Percentiles rank a stretch among this genome's conserved stretches.
Evolutionary conservation across 2,113 vertebrate species (phyloP).

Genomic region (Tupaia tana): DNA sequence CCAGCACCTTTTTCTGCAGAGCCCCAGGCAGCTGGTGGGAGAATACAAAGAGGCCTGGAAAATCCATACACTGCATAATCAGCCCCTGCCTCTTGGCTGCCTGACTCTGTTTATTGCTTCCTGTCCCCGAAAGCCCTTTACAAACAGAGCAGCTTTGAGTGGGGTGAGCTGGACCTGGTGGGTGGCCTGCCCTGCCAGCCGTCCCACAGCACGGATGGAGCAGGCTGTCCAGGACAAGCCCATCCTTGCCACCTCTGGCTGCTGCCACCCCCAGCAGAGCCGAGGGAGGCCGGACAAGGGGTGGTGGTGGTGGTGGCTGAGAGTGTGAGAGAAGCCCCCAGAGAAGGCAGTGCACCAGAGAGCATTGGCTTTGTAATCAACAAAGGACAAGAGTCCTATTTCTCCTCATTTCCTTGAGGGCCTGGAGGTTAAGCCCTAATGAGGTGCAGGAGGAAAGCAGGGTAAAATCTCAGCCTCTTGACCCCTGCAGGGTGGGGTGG

Average conservation of each 20-base stretch:
- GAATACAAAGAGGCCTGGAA: slow-evolving; percentile 74
- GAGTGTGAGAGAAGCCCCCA: not conserved
- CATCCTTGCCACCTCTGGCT: not conserved
- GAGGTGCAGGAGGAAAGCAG: not conserved
- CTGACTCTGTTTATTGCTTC: slow-evolving; percentile 81
- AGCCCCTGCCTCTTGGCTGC: slow-evolving; percentile 71
- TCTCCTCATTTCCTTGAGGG: slow-evolving; percentile 39
- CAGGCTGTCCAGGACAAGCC: not conserved
- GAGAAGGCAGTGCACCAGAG: not conserved
- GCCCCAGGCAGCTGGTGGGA: slow-evolving; percentile 67
- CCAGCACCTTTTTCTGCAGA: slow-evolving; percentile 61
- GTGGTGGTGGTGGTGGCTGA: not conserved
- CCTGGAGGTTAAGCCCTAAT: not conserved
- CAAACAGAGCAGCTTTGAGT: slow-evolving; percentile 63
- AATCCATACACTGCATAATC: slow-evolving; percentile 74
- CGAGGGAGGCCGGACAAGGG: not conserved
- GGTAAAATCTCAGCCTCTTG: not conserved
- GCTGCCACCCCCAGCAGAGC: not conserved
- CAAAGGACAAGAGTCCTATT: slow-evolving; percentile 34
- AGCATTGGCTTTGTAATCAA: slow-evolving; percentile 12
- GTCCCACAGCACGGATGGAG: not conserved
- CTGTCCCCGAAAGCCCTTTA: slow-evolving; percentile 78
- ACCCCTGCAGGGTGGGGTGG: not conserved
- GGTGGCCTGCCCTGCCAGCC: slow-evolving; percentile 66
- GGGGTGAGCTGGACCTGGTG: slow-evolving; percentile 68